Base-by-base conservation (phyloP, 1,140 invertebrate genomes). In the Geopemphigus sp. region DNA sequence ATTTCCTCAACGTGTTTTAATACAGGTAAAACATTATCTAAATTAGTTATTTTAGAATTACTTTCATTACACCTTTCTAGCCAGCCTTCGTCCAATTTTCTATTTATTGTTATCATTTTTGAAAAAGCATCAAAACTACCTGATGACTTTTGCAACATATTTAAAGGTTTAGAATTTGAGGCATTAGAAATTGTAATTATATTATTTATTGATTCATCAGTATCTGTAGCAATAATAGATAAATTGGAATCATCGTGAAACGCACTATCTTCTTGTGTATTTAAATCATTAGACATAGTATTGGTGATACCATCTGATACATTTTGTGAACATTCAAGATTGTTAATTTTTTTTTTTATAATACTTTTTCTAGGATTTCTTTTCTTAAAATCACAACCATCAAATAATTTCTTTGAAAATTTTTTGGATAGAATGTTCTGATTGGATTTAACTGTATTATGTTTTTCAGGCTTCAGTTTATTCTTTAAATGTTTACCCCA, bases 381-480 rank as follows among this genome's bases (percentile, higher is more conserved):
- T 83, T 92, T 90, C 29, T 88, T 87, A 85, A 93, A 90, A 84
- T 86, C 90, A 80, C 89, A 87, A 59, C 88, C 88, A 56, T 89
- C 87, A 85, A 93, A 93, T 74, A 92, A 86, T 84, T 93, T 92
- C 83, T 91, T 88, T 4, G 90, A 89, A n/a, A 91, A 85, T 81
- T 87, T 85, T 80, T 86, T 87, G 0, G 86, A 86, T 6, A 85
- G 81, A 1, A 84, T 84, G 81, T 82, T 87, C 84, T 85, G 84
- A 82, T 83, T 81, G 82, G 83, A 47, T 81, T 82, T 83, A 83
- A 61, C 50, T 81, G 81, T 56, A 83, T 86, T 81, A 83, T 85
- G 11, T 64, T 78, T 64, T 80, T 81, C 81, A 50, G 82, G 82
- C 80, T 83, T 82, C 10, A 83, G 83, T 24, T 83, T 85, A 66